A percentile compares a stretch with the other conserved stretches of the same genome.
Conservation (phyloP, 2,113 vertebrate genomes). For the Cinclus cinclus region DNA sequence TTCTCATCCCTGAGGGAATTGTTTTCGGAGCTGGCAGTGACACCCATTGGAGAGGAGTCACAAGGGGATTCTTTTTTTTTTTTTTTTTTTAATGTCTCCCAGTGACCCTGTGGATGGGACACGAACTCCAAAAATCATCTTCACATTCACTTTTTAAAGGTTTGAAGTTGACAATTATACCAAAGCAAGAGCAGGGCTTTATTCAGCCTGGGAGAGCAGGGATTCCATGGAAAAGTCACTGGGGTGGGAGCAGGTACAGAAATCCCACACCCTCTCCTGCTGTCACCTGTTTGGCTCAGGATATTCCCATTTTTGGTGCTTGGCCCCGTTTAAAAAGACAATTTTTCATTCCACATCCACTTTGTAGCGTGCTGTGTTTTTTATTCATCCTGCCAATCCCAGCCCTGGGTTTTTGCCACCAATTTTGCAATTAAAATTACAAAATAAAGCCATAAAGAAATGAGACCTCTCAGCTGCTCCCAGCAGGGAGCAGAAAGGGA, state of each 20-base stretch:
- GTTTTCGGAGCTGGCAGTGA: neutral
- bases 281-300: neutral
- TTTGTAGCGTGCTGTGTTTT: neutral
- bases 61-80: neutral
- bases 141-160: neutral
- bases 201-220: neutral
- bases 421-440: constrained; percentile 3
- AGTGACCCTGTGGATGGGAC: neutral
- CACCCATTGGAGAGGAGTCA: neutral
- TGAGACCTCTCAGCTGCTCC: neutral
- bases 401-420: neutral
- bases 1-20: neutral
- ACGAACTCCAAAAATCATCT: neutral
- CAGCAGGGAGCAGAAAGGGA: neutral
- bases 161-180: neutral
- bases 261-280: neutral
- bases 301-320: neutral
- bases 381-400: neutral
- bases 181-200: neutral
- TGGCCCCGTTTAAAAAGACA: neutral
- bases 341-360: neutral
- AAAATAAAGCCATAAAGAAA: neutral
- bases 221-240: neutral
- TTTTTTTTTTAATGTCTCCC: neutral
- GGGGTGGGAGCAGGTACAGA: neutral